These are phyloP conservation scores for Styela clava DNA, from an alignment of 23 tunicate species.

Conservation along the genomic window DNA sequence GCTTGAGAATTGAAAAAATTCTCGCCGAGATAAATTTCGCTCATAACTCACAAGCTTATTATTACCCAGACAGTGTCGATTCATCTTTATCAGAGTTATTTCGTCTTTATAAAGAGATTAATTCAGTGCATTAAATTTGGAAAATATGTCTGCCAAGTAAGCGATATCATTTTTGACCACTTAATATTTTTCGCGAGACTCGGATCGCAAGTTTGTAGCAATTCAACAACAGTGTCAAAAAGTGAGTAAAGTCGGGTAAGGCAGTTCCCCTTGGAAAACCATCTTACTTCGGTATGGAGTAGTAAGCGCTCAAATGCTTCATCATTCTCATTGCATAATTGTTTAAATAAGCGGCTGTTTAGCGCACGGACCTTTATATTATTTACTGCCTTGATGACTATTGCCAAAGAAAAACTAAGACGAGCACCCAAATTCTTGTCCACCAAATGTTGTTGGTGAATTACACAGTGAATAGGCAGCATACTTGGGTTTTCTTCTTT, in stretches of 20 bases:
- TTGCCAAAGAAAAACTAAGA: conserved; percentile 37
- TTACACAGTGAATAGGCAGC: conserved; percentile 39
- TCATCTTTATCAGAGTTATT: not conserved
- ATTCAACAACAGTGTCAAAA: no score
- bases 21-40: no score
- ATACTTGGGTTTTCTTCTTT: conserved; percentile 27
- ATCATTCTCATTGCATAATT: no score
- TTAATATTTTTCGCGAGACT: no score
- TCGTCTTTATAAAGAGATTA: not conserved
- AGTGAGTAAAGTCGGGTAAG: no score
- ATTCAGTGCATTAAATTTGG: not conserved
- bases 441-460: conserved; percentile 51
- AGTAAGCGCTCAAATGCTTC: no score
- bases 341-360: not conserved
- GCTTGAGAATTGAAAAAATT: no score
- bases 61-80: no score
- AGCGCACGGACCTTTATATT: conserved; percentile 15
- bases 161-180: conserved; percentile 6
- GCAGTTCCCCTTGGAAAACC: no score
- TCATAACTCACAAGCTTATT: no score
- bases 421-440: conserved; percentile 30
- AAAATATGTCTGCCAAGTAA: not conserved
- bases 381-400: conserved; percentile 34
- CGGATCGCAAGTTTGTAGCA: no score
- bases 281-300: no score